These are phyloP conservation scores for Coracias cyanogaster DNA, from an alignment of 2,797 vertebrate species.

Conservation along the genomic window DNA sequence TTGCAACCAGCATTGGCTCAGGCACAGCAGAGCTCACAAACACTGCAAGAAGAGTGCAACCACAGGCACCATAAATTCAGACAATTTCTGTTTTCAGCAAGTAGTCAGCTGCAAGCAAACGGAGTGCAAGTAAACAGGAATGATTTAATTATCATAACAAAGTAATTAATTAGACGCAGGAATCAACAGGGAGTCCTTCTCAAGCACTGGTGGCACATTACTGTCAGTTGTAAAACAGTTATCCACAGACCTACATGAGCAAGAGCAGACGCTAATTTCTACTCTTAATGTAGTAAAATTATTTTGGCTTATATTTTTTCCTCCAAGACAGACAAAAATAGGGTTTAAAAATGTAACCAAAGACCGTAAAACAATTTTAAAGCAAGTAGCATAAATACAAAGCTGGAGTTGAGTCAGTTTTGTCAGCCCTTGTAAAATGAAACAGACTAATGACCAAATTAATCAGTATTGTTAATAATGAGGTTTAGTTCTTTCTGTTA, in stretches of 20 bases:
- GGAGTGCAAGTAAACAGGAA: background rate
- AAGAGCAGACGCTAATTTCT: background rate
- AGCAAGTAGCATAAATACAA: background rate
- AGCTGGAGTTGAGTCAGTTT: background rate
- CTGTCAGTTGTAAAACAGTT: background rate
- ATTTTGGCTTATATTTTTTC: background rate
- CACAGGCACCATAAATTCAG: background rate
- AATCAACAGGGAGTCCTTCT: background rate
- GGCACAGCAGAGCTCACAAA: background rate
- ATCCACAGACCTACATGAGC: background rate
- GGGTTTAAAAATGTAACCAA: background rate
- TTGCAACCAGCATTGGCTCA: background rate
- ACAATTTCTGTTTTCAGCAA: conserved; percentile 19
- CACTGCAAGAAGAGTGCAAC: background rate
- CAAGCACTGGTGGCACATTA: conserved; percentile 13
- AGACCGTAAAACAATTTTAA: background rate
- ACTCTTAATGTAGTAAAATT: background rate
- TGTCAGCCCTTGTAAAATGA: background rate
- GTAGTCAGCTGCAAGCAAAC: background rate
- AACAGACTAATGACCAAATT: background rate
- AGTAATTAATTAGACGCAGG: conserved; percentile 11
- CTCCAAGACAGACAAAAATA: background rate
- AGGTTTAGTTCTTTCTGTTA: background rate
- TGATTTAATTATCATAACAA: conserved; percentile 41
- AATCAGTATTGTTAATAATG: background rate